Conservation (phyloP, 2,113 vertebrate species). For the Spea bombifrons region DNA sequence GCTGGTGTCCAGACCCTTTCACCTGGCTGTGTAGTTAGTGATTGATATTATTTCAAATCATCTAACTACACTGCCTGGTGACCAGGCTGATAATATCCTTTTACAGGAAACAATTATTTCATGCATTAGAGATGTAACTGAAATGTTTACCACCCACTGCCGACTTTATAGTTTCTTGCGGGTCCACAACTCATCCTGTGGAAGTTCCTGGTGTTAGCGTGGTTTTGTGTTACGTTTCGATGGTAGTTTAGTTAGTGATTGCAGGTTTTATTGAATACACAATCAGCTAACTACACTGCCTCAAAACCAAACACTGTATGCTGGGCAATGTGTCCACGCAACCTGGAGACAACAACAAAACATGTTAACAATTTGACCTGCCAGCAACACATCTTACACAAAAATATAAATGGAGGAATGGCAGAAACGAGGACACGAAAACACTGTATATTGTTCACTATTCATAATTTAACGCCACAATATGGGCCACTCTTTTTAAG, state of each 20-base stretch:
- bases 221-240: slow-evolving; percentile 72
- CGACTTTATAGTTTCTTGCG: no score
- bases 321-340: fast-evolving
- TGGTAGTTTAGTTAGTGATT: slow-evolving; percentile 88
- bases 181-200: no score
- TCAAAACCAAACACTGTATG: slow-evolving; percentile 75
- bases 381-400: no score
- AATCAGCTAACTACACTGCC: slow-evolving; percentile 93
- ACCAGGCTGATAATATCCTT: slow-evolving; percentile 64
- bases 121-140: no score
- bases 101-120: no score
- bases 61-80: slow-evolving; percentile 90
- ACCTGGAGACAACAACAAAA: slow-evolving; percentile 7
- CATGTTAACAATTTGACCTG: neutral
- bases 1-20: slow-evolving; percentile 60
- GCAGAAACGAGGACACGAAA: no score
- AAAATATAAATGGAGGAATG: no score
- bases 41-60: slow-evolving; percentile 80
- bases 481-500: no score
- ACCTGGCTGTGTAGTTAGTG: slow-evolving; percentile 88
- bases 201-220: neutral
- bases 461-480: no score
- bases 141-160: no score
- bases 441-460: no score
- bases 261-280: slow-evolving; percentile 52